Conservation (phyloP, 2,797 vertebrate genomes). For the Lemur catta region DNA sequence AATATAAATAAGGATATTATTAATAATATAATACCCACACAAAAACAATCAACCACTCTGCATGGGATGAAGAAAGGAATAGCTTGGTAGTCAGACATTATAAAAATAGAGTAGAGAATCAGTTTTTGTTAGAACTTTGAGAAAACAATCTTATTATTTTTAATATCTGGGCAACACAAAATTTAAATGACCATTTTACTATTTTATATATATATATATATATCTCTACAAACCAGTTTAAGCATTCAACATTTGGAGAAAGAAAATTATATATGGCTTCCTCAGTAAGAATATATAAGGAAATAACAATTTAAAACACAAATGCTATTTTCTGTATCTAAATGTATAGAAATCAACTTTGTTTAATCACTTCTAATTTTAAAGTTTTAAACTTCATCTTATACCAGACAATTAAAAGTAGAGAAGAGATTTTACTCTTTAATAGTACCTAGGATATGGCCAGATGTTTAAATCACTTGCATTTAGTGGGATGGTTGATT, state of each 20-base stretch:
- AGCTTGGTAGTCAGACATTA: background rate
- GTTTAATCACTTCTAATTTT: background rate
- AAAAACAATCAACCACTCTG: background rate
- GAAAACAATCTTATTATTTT: background rate
- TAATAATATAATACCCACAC: background rate
- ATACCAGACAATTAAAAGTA: background rate
- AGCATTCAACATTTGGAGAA: background rate
- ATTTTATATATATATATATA: background rate
- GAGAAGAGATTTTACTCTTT: background rate
- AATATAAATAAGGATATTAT: background rate
- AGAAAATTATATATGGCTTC: background rate
- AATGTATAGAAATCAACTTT: background rate
- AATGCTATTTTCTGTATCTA: background rate
- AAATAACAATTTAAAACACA: conserved; percentile 30
- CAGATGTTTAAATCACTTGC: background rate
- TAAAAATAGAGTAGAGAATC: background rate
- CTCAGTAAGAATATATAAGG: background rate
- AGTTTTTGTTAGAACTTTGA: background rate
- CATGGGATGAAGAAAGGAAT: background rate
- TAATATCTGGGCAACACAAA: background rate
- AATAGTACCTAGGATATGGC: background rate
- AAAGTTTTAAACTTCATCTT: conserved; percentile 6
- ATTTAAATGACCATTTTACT: background rate
- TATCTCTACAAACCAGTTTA: background rate
- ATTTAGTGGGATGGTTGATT: background rate